phyloP scores from a whole-genome alignment of 2,797 vertebrate genomes.

The Petrocephalus schoutedeni region DNA sequence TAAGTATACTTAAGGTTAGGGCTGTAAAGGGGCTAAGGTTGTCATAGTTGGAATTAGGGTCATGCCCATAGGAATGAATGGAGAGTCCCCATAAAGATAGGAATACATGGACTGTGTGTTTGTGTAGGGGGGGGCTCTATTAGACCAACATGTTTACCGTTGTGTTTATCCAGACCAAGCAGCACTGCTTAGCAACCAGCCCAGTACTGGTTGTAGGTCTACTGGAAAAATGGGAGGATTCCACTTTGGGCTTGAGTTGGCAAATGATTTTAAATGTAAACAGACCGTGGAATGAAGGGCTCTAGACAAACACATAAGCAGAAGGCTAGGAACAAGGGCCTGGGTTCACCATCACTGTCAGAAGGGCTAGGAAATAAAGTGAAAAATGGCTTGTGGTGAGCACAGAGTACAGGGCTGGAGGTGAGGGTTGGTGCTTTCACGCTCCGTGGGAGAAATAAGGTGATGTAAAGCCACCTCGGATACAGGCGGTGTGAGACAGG shows the following conservation, averaged over 20 bases:
- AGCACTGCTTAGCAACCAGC: neutral
- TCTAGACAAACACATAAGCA: neutral
- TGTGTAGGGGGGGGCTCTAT: neutral
- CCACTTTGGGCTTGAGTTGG: neutral
- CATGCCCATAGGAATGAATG: neutral
- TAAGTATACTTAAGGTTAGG: neutral
- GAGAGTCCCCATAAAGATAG: neutral
- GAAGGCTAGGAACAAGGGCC: neutral
- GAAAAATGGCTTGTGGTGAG: neutral
- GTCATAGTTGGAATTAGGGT: neutral
- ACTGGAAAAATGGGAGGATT: constrained; percentile 8
- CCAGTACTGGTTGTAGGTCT: neutral
- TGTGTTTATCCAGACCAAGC: neutral
- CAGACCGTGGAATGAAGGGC: neutral
- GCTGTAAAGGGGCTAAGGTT: neutral
- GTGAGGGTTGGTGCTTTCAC: neutral
- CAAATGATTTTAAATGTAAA: neutral
- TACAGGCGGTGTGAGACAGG: neutral
- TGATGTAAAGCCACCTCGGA: neutral
- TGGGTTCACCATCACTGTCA: constrained; percentile 2
- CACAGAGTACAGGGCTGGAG: neutral
- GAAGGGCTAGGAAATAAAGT: neutral
- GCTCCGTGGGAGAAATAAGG: neutral
- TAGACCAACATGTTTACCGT: constrained; percentile 39
- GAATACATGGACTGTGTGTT: neutral